Evolutionary conservation across 2,113 vertebrate genomes (phyloP).

Genomic region (Phainopepla nitens): DNA sequence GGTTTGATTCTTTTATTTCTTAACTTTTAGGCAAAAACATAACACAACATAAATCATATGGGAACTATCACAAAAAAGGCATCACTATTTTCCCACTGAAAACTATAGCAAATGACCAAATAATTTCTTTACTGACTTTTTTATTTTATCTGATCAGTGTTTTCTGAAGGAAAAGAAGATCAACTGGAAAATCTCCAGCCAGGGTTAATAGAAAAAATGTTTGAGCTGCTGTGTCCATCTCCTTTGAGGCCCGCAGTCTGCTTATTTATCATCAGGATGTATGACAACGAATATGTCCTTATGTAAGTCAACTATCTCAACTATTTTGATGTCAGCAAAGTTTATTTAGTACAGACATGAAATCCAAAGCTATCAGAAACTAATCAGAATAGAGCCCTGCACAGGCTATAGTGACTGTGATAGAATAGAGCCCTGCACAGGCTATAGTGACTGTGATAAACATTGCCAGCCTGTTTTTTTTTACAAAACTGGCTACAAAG

Average conservation of each 20-base stretch:
- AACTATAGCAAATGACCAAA: neutral
- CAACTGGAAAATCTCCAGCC: neutral
- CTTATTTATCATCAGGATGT: neutral
- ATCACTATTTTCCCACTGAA: neutral
- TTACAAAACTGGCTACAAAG: neutral
- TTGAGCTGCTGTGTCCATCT: neutral
- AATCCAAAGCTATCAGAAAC: neutral
- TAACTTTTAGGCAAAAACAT: neutral
- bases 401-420: no score
- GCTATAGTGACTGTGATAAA: neutral
- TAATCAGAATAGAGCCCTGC: no score
- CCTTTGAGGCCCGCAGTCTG: neutral
- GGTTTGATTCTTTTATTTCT: neutral
- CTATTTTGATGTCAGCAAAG: neutral
- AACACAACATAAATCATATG: neutral
- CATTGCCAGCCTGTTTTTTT: neutral
- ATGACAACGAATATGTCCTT: neutral
- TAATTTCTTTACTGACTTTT: neutral
- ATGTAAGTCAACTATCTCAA: neutral
- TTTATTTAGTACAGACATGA: neutral
- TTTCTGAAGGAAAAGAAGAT: neutral
- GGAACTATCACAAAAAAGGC: neutral
- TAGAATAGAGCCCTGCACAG: neutral
- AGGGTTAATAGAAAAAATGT: neutral
- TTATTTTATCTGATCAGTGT: neutral